Evolutionary conservation across 2,797 vertebrate genomes (phyloP), one percentile per base, ranked within the genome.

Genomic region (Pelobates cultripes): DNA sequence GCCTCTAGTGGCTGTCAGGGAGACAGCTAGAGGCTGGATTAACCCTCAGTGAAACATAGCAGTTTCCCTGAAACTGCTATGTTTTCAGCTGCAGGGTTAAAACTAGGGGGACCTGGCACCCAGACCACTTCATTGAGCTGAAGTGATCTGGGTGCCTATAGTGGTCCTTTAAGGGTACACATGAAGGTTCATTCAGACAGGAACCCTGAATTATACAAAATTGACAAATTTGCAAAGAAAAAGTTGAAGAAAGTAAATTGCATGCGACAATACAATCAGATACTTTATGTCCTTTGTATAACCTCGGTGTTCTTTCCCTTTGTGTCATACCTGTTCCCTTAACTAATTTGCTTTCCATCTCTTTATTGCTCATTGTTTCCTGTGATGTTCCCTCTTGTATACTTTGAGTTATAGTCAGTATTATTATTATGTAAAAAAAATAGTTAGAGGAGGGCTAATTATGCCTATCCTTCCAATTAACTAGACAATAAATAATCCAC

Each of bases 261-360:
- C 47, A 51, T 51, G 47, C 47, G 5, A 5, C 47, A 51, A 51
- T 10, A 40, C 42, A 4, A 71, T 57, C 55, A 12, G 13, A 12
- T 10, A 51, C 41, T 28, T 13, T 60, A n/a, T 77, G 70, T 74
- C 81, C 70, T 83, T 41, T 51, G 7, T 66, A 9, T 70, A 61
- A 70, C 70, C 75, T 78, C 70, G 13, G 28, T 51, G 51, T 61
- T 53, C 53, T 44, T 53, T 15, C 55, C 75, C 70, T 73, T 60
- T 0, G 70, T 45, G 74, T 83, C 76, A 3, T 73, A 75, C 81
- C 76, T 64, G 81, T 66, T 83, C 77, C 72, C 82, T 68, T 17
- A 79, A 57, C 82, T 84, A 40, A 84, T 84, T 79, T 84, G 14
- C 77, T 79, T 67, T 60, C 53, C 74, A 41, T 82, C 44, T 51